phyloP scores from a whole-genome alignment of 2,888 invertebrate species.

The Spodoptera exigua region DNA sequence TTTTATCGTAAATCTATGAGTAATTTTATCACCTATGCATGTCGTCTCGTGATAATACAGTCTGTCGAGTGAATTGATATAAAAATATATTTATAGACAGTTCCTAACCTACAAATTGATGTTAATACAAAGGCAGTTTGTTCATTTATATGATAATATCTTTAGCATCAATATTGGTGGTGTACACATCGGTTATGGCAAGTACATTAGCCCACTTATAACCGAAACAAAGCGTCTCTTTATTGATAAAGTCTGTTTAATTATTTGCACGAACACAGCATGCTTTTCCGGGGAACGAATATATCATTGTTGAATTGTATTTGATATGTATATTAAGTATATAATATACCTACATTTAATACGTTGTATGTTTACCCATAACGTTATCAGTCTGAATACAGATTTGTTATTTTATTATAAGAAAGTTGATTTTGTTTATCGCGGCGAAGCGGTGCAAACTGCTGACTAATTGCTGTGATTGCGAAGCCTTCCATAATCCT shows the following conservation, averaged over 20 bases:
- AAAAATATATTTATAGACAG: neutral
- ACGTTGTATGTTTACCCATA: conserved; percentile 14
- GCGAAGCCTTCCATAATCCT: conserved; percentile 68
- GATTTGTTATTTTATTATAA: conserved; percentile 42
- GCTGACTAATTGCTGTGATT: conserved; percentile 69
- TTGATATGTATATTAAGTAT: too few species aligned
- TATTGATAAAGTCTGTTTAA: conserved; percentile 48
- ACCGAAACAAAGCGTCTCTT: conserved; percentile 41
- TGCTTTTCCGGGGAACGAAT: conserved; percentile 38
- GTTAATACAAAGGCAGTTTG: conserved; percentile 11
- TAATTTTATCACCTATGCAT: conserved; percentile 20
- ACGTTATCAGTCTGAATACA: conserved; percentile 42
- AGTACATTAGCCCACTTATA: conserved; percentile 50
- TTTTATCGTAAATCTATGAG: conserved; percentile 7
- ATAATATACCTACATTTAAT: too few species aligned
- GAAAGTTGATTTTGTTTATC: conserved; percentile 41
- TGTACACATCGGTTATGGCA: conserved; percentile 30
- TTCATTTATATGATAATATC: conserved; percentile 14
- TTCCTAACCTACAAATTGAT: neutral
- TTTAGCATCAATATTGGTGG: conserved; percentile 32
- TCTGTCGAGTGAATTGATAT: conserved; percentile 12
- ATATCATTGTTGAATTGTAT: conserved; percentile 34
- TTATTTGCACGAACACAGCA: conserved; percentile 47
- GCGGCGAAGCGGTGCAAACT: conserved; percentile 42
- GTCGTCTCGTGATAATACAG: conserved; percentile 23